Percentiles rank a stretch among this genome's conserved stretches.
Evolutionary conservation across 2,888 invertebrate genomes (phyloP).

Genomic region (Oscheius sp.): DNA sequence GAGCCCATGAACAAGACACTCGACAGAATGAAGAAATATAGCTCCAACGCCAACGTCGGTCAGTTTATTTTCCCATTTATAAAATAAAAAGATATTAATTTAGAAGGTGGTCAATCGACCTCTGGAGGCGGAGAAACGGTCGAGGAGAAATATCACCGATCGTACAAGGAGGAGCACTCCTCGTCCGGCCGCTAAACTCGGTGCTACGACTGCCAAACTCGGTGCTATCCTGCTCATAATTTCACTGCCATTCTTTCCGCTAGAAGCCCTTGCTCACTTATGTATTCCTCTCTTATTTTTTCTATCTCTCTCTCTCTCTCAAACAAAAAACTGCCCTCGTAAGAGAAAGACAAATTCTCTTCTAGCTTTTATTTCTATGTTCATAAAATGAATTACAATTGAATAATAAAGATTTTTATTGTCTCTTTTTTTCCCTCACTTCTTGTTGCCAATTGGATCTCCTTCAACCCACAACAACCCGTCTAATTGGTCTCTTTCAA

Average conservation of each 20-base stretch:
- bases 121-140: conserved; percentile 53
- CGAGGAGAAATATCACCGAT: conserved; percentile 68
- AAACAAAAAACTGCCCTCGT: conserved; percentile 16
- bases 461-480: too few species aligned
- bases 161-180: conserved; percentile 56
- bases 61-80: background rate
- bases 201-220: conserved; percentile 28
- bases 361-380: background rate
- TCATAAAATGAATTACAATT: conserved; percentile 1
- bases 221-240: conserved; percentile 36
- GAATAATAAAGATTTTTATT: conserved; percentile 26
- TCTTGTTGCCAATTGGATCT: too few species aligned
- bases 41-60: conserved; percentile 70
- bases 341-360: conserved; percentile 16
- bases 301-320: conserved; percentile 4
- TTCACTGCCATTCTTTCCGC: conserved; percentile 36
- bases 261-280: conserved; percentile 25
- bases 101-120: conserved; percentile 35
- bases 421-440: background rate
- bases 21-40: conserved; percentile 72
- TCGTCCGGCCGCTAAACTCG: conserved; percentile 32
- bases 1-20: conserved; percentile 73
- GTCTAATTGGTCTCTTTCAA: too few species aligned
- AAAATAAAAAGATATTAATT: background rate
- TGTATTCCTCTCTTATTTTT: conserved; percentile 6